Evolutionary conservation across 2,797 vertebrate species (phyloP), one percentile per base, ranked within the genome.

Genomic region (Microcaecilia unicolor): DNA sequence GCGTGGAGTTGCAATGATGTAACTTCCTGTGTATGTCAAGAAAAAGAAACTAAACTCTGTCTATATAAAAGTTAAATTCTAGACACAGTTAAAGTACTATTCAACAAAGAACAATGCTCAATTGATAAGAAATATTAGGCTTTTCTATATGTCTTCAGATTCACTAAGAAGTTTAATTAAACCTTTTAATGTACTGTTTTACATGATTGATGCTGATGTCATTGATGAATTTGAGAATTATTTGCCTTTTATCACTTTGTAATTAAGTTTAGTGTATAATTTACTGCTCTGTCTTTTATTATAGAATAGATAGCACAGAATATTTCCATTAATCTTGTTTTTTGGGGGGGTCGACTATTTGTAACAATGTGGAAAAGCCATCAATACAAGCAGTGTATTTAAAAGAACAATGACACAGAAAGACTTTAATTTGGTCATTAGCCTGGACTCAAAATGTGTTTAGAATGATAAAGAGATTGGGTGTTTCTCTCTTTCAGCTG

Each of bases 261-360:
- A 51, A 8, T 46, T 42, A 23, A 59, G 32, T 49, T 59, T 58
- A 57, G n/a, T 24, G 15, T 40, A 12, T 51, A 51, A 57, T 49
- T 57, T 55, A 49, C 37, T 44, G 25, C 23, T 49, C 42, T 38
- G 14, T 22, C 28, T 53, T 52, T 31, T 40, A 36, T 16, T 41
- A 14, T 34, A 34, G 46, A 51, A 54, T 15, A 44, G 25, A 55
- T 39, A n/a, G 15, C 9, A 40, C 40, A 23, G 13, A 20, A 57
- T 40, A 22, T 34, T 64, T 49, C 31, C 27, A 48, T 50, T 57
- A 14, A 55, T 55, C 41, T 49, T 38, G 18, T 19, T 51, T 27
- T 34, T n/a, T n/a, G n/a, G n/a, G 41, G 47, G 23, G 41, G 15
- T 7, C 29, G 7, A 13, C 2, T n/a, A 25, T 26, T 48, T 41